These are phyloP conservation scores for Macaria liturata DNA, from an alignment of 2,888 invertebrate genomes.

Conservation along the genomic window DNA sequence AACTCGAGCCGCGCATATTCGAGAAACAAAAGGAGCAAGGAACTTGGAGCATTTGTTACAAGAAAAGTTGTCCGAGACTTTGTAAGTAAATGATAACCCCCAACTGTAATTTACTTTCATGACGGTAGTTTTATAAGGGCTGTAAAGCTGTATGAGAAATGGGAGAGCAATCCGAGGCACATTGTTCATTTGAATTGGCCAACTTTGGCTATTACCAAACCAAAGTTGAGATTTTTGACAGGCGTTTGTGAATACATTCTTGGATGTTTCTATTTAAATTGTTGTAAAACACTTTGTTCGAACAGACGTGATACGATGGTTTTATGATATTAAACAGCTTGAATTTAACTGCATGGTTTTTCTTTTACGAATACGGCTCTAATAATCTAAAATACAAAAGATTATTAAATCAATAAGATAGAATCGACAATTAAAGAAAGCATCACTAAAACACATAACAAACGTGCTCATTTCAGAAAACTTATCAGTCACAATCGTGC, in stretches of 20 bases:
- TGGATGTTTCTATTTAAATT: no score
- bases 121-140: conserved; percentile 36
- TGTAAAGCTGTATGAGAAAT: conserved; percentile 32
- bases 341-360: no score
- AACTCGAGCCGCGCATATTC: conserved; percentile 8
- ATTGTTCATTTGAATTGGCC: conserved; percentile 29
- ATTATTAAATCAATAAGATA: no score
- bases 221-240: conserved; percentile 16
- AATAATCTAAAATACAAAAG: no score
- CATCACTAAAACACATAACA: not conserved
- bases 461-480: conserved; percentile 4
- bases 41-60: conserved; percentile 32
- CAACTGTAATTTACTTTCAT: conserved; percentile 34
- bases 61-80: conserved; percentile 30
- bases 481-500: conserved; percentile 11
- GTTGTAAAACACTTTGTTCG: no score
- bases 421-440: no score
- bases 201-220: conserved; percentile 14
- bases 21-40: conserved; percentile 22
- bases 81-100: conserved; percentile 28
- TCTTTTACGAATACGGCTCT: no score
- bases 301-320: no score
- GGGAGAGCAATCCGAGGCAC: conserved; percentile 26
- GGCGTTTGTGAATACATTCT: not conserved
- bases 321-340: no score